Percentiles rank a stretch among this genome's conserved stretches.
Conservation (phyloP, 2,888 invertebrate species). For the Zaprionus bogoriensis region DNA sequence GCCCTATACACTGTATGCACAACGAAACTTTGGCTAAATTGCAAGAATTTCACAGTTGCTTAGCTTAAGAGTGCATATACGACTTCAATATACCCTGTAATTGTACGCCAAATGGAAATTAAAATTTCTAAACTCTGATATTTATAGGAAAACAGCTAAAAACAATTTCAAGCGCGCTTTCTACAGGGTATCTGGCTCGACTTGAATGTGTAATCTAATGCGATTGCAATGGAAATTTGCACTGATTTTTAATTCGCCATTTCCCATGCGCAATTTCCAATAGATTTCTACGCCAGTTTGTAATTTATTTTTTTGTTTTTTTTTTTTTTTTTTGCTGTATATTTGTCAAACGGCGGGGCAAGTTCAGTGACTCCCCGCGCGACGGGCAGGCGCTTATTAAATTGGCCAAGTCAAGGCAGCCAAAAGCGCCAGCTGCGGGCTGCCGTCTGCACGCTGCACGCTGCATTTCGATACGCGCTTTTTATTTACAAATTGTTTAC, state of each 20-base stretch:
- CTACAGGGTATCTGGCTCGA: neutral
- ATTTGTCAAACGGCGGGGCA: conserved; percentile 47
- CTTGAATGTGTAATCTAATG: neutral
- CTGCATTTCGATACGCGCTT: conserved; percentile 70
- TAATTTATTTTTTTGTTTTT: neutral
- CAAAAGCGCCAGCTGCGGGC: too few relatives aligned
- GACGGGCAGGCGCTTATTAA: conserved; percentile 73
- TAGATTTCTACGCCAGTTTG: conserved; percentile 4
- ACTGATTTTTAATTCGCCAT: conserved; percentile 27
- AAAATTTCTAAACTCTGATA: too few relatives aligned
- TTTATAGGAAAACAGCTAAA: too few relatives aligned
- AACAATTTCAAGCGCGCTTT: too few relatives aligned
- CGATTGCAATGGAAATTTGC: conserved; percentile 13
- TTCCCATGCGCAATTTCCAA: conserved; percentile 23
- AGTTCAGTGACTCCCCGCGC: conserved; percentile 71
- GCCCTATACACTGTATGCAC: neutral
- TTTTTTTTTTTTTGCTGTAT: conserved; percentile 14
- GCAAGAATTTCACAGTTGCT: too few relatives aligned
- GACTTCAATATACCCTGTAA: neutral
- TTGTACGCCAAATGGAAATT: too few relatives aligned
- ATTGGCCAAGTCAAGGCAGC: too few relatives aligned
- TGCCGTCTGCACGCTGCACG: too few relatives aligned
- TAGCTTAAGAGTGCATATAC: too few relatives aligned
- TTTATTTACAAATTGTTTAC: conserved; percentile 80
- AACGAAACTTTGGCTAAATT: too few relatives aligned